These are phyloP conservation scores for Chelonus formosanus DNA, from an alignment of 2,888 invertebrate genomes.

Conservation along the genomic window DNA sequence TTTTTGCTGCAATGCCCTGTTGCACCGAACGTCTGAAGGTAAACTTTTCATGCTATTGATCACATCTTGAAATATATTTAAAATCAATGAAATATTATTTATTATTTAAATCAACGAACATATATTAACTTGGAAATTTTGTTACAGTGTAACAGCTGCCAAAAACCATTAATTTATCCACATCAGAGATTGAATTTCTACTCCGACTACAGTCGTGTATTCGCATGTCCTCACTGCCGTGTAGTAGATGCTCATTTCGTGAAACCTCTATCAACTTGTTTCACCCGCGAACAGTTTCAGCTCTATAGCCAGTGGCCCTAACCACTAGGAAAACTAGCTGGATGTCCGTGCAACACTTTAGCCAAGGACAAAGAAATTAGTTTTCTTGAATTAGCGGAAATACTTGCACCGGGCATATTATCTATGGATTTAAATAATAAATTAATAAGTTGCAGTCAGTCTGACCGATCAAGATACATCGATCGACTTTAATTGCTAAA, in stretches of 20 bases:
- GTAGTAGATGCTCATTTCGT: conserved; percentile 94
- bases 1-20: conserved; percentile 97
- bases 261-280: conserved; percentile 86
- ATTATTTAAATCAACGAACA: not conserved
- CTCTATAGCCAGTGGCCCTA: conserved; percentile 85
- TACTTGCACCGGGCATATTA: conserved; percentile 52
- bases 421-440: conserved; percentile 22
- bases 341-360: conserved; percentile 35
- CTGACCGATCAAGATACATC: conserved; percentile 12
- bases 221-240: conserved; percentile 91
- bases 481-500: conserved; percentile 14
- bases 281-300: conserved; percentile 77
- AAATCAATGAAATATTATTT: too few relatives aligned
- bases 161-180: conserved; percentile 85
- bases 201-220: conserved; percentile 93
- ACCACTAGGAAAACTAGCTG: conserved; percentile 67
- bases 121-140: conserved; percentile 35
- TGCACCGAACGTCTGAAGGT: conserved; percentile 93
- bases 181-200: conserved; percentile 89
- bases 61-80: too few relatives aligned
- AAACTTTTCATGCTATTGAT: conserved; percentile 29
- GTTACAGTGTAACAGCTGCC: conserved; percentile 91
- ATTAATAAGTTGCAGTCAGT: conserved; percentile 23
- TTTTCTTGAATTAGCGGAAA: conserved; percentile 57
- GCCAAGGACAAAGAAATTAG: conserved; percentile 41